Base-by-base conservation (phyloP, 2,113 vertebrate genomes). In the Procavia capensis region DNA sequence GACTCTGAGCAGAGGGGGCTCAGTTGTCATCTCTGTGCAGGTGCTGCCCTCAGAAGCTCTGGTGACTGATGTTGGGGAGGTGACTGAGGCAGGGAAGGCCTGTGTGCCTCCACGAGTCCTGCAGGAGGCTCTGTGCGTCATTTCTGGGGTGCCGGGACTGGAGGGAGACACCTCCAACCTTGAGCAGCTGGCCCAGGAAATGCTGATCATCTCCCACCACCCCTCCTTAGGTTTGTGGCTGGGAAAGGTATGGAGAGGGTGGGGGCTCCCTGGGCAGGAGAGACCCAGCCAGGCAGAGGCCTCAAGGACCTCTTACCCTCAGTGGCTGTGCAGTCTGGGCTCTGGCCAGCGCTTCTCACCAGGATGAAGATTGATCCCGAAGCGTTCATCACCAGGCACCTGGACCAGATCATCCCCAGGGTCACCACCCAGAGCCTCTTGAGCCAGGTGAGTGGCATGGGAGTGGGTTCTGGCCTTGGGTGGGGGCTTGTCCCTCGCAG, bases 201-300 rank as follows among this genome's bases (percentile, higher is more conserved):
- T 99, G 96, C 98, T 99, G 88, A 98, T 99, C 64, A 96, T 99
- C 89, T 98, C 99, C 75, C 99, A 99, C 91, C 99, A 99, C 95
- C 99, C 99, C 2, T 99, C 99, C 45, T 98, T 99, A 96, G 99
- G 99, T 99, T 66, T 22, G 97, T 94, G 96, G 36, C 96, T 66
- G 19, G 27, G 9, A 54, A n/a, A 14, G 19, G 43, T 25, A 10
- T 9, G 54, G 25, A 36, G 36, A 59, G 6, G 84, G 0, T 1
- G 2, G 7, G 57, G 36, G 9, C 9, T 75, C 4, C 50, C 2
- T 25, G 6, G 85, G 86, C 11, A n/a, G 83, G 50, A 19, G 20
- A 19, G n/a, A 41, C 27, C 1, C 45, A 57, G 13, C 24, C 4
- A 0, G 29, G 87, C 89, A 82, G 91, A 88, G 47, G 54, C 80